Percentiles rank a stretch among this genome's conserved stretches.
Evolutionary conservation across 1,140 invertebrate species (phyloP).

Genomic region (Megalonaias nervosa): DNA sequence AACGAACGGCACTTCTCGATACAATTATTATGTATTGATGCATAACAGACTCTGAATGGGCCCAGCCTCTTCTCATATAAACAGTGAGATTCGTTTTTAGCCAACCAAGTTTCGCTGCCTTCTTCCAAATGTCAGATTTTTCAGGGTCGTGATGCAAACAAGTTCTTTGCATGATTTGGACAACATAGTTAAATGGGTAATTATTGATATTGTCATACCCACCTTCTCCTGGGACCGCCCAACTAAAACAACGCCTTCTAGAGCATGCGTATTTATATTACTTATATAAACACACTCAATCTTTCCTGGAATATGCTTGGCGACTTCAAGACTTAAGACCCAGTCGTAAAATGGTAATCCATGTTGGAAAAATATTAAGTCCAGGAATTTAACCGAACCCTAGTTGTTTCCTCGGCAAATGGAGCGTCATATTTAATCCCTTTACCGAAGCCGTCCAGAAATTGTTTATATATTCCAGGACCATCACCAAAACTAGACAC

Average conservation of each 20-base stretch:
- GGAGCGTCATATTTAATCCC: conserved; percentile 33
- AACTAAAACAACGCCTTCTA: conserved; percentile 43
- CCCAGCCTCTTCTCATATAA: conserved; percentile 16
- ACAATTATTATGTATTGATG: too few relatives aligned
- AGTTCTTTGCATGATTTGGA: conserved; percentile 23
- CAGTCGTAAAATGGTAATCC: conserved; percentile 37
- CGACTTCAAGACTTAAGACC: conserved; percentile 35
- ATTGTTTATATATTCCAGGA: conserved; percentile 32
- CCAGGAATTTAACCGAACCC: conserved; percentile 31
- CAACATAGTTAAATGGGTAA: conserved; percentile 27
- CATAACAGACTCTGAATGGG: too few relatives aligned
- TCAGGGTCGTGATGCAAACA: conserved; percentile 31
- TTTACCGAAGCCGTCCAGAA: conserved; percentile 5
- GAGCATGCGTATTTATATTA: conserved; percentile 41
- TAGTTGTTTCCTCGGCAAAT: conserved; percentile 24
- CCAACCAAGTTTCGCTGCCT: conserved; percentile 24
- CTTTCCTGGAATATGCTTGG: conserved; percentile 37
- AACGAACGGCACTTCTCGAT: too few relatives aligned
- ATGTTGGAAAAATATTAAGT: conserved; percentile 32
- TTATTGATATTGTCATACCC: conserved; percentile 43
- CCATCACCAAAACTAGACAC: conserved; percentile 38
- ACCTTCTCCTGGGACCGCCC: conserved; percentile 43
- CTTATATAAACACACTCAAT: conserved; percentile 45
- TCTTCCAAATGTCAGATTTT: conserved; percentile 18
- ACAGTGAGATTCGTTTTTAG: conserved; percentile 39